Percentiles rank a stretch among this genome's conserved stretches.
Evolutionary conservation across 1,140 invertebrate species (phyloP).

Genomic region (Odontomachus brunneus): DNA sequence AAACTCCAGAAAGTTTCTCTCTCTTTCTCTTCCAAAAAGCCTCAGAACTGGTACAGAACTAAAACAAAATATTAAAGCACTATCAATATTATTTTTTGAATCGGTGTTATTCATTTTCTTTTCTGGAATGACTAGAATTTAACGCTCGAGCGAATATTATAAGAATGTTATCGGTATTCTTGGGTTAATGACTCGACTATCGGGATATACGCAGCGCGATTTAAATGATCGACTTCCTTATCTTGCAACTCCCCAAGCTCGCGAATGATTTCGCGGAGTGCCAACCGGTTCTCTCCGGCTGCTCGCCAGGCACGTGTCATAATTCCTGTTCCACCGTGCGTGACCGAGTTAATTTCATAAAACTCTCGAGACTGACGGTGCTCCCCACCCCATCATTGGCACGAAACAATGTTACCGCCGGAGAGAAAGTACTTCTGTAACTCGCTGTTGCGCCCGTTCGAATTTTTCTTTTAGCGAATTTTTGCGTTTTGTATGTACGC

Average conservation of each 20-base stretch:
- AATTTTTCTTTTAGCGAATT: constrained; percentile 17
- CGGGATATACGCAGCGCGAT: constrained; percentile 14
- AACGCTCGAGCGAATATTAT: background rate
- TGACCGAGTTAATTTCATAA: constrained; percentile 65
- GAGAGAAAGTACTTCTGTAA: constrained; percentile 53
- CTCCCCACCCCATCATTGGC: background rate
- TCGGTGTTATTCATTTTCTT: background rate
- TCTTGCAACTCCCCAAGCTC: constrained; percentile 6
- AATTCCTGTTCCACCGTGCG: constrained; percentile 60
- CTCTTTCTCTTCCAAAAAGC: too few relatives aligned
- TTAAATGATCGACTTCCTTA: constrained; percentile 41
- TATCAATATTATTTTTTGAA: background rate
- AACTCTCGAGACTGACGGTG: constrained; percentile 34
- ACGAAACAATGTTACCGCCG: constrained; percentile 37
- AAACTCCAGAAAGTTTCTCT: too few relatives aligned
- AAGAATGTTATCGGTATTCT: constrained; percentile 17
- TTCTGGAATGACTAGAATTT: background rate
- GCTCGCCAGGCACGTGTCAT: constrained; percentile 65
- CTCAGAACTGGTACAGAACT: background rate
- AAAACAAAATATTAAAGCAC: background rate
- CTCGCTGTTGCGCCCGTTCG: constrained; percentile 11
- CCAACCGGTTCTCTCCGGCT: constrained; percentile 61
- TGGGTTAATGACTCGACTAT: constrained; percentile 22
- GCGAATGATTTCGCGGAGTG: constrained; percentile 30
- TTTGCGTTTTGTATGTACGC: background rate